A percentile compares a stretch with the other conserved stretches of the same genome.
phyloP scores from a whole-genome alignment of 2,113 vertebrate genomes.

The Echinops telfairi region DNA sequence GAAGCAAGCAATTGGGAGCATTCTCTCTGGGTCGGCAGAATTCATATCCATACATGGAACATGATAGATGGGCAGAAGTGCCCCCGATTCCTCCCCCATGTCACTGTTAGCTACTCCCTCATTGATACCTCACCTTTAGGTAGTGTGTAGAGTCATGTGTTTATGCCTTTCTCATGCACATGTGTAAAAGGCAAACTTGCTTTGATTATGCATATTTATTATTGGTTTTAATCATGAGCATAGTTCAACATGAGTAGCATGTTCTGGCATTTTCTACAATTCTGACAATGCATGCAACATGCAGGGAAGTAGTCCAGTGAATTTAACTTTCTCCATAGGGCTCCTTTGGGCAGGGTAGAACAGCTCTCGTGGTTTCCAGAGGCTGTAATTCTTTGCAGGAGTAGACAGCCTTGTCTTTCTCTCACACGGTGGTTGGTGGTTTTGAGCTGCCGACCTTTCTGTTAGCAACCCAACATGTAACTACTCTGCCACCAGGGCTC shows the following conservation, averaged over 20 bases:
- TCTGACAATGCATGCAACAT: too few relatives aligned
- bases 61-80: accelerated
- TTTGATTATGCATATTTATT: too few relatives aligned
- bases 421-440: neutral
- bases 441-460: neutral
- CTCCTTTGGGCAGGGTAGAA: too few relatives aligned
- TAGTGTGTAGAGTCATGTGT: accelerated
- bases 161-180: accelerated
- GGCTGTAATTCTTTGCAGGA: too few relatives aligned
- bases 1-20: neutral
- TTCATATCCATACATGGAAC: neutral
- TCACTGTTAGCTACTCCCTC: accelerated
- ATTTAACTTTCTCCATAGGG: too few relatives aligned
- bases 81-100: accelerated
- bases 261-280: too few relatives aligned
- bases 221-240: too few relatives aligned
- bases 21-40: accelerated
- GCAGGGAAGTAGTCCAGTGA: too few relatives aligned
- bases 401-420: too few relatives aligned
- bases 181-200: too few relatives aligned
- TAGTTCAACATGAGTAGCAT: too few relatives aligned
- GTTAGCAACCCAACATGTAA: neutral
- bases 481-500: neutral
- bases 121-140: neutral
- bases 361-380: too few relatives aligned